Conservation (phyloP, 2,797 vertebrate species). For the Tapirus indicus region DNA sequence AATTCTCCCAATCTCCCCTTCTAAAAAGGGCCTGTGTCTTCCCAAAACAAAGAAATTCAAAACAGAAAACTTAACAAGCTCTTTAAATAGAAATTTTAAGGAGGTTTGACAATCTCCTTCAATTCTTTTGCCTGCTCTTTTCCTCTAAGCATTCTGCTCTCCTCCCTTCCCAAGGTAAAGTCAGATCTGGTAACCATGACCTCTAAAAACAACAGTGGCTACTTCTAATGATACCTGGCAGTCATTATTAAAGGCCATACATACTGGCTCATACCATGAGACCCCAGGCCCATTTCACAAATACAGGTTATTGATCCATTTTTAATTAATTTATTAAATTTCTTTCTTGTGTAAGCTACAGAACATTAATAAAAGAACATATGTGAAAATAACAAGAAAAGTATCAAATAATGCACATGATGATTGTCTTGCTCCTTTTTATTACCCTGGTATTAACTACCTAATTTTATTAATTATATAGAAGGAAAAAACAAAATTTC, state of each 20-base stretch:
- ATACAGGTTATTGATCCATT: neutral
- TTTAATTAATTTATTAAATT: constrained; percentile 19
- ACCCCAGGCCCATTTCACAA: neutral
- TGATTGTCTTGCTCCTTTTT: neutral
- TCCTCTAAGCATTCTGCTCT: constrained; percentile 23
- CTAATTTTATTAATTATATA: constrained; percentile 17
- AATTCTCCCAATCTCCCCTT: constrained; percentile 51
- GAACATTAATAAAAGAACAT: neutral
- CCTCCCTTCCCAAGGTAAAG: constrained; percentile 28
- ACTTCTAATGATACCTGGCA: neutral
- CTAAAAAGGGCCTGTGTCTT: neutral
- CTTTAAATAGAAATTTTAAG: constrained; percentile 25
- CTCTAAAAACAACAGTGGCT: constrained; percentile 7
- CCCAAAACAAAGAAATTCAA: constrained; percentile 58
- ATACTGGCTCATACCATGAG: neutral
- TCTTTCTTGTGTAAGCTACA: neutral
- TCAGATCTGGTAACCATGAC: neutral
- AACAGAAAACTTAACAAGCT: constrained; percentile 61
- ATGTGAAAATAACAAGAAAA: neutral
- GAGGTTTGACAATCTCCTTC: constrained; percentile 32
- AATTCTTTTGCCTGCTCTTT: constrained; percentile 5
- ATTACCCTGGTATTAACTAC: neutral
- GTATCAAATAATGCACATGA: constrained; percentile 7
- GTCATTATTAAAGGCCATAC: neutral
- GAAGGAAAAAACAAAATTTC: constrained; percentile 21